Conservation (phyloP, 2,888 invertebrate genomes). For the Stictocephala bisonia region DNA sequence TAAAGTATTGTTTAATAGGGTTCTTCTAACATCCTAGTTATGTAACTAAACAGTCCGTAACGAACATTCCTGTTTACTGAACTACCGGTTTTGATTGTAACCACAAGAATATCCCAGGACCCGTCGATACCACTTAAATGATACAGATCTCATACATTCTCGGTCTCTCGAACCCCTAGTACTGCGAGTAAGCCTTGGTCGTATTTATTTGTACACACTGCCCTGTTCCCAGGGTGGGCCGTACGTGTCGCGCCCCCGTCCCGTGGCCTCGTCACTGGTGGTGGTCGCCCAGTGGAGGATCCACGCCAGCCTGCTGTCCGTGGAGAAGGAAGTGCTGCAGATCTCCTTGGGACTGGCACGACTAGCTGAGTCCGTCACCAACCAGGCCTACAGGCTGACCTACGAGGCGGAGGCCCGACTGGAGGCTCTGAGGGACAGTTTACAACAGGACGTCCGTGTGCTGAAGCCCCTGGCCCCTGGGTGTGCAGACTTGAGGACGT, state of each 20-base stretch:
- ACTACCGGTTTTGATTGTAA: too few species aligned
- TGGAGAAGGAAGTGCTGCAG: conserved; percentile 21
- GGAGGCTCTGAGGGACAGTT: not conserved
- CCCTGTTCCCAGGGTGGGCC: conserved; percentile 8
- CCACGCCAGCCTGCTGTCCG: not conserved
- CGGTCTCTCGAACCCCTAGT: not conserved
- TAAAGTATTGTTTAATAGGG: too few species aligned
- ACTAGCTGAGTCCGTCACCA: not conserved
- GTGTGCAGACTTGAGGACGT: not conserved
- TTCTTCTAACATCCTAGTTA: too few species aligned
- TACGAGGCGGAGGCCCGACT: not conserved
- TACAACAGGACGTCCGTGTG: not conserved
- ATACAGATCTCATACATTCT: too few species aligned
- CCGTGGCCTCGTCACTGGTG: conserved; percentile 8
- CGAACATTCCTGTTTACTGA: too few species aligned
- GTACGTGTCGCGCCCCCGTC: conserved; percentile 13
- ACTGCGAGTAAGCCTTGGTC: too few species aligned
- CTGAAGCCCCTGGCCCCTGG: not conserved
- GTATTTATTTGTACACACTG: too few species aligned
- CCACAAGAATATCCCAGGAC: too few species aligned
- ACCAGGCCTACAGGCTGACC: not conserved
- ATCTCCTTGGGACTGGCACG: not conserved
- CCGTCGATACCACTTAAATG: too few species aligned
- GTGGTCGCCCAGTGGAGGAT: conserved; percentile 10
- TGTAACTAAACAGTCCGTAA: too few species aligned